phyloP scores from a whole-genome alignment of 2,113 vertebrate genomes.

The Lagopus muta region DNA sequence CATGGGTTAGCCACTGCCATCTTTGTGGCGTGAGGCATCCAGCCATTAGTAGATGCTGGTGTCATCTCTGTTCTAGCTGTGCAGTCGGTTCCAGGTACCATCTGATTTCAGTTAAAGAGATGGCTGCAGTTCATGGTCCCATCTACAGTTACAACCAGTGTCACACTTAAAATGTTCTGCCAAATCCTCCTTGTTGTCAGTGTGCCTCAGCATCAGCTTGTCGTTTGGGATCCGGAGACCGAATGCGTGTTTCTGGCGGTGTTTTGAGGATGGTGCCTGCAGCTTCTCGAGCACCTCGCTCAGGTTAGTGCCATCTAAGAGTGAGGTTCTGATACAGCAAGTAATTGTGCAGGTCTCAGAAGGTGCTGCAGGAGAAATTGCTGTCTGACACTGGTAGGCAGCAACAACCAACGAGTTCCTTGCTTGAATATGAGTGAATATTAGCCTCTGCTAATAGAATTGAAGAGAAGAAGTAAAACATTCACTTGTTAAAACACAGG shows the following conservation, averaged over 20 bases:
- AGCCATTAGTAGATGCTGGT: neutral
- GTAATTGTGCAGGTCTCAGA: neutral
- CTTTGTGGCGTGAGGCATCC: neutral
- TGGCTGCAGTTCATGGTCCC: neutral
- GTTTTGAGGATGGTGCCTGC: neutral
- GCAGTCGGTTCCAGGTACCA: neutral
- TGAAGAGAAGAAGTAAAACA: neutral
- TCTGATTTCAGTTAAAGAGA: neutral
- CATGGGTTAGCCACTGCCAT: neutral
- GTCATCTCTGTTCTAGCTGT: neutral
- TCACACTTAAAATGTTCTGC: neutral
- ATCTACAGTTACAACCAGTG: neutral
- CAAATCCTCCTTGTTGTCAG: neutral
- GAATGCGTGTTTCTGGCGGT: neutral
- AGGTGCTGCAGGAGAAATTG: neutral
- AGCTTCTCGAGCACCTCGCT: neutral
- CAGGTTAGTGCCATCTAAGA: neutral
- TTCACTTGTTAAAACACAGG: neutral
- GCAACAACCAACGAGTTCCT: neutral
- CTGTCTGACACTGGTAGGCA: neutral
- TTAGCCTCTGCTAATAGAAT: neutral
- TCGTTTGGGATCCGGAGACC: neutral
- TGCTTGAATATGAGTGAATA: neutral
- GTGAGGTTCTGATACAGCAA: fast-evolving
- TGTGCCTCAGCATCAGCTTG: neutral